These are phyloP conservation scores for Drosophila equinoxialis DNA, from an alignment of 1,140 invertebrate genomes.

Conservation along the genomic window DNA sequence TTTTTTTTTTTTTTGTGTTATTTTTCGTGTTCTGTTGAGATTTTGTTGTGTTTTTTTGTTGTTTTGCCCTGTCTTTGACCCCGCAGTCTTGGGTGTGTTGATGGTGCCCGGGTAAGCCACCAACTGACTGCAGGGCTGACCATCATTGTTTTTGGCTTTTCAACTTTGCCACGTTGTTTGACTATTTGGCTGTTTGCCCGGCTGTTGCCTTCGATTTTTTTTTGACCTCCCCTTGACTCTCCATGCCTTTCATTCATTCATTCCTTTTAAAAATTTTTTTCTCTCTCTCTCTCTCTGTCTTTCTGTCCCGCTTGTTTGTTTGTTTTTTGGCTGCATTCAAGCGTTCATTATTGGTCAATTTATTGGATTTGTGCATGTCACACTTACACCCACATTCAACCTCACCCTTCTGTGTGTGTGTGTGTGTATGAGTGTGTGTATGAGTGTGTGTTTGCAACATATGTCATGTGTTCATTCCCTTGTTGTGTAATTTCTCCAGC, in stretches of 20 bases:
- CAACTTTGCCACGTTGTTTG: conserved; percentile 52
- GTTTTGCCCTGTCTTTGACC: conserved; percentile 51
- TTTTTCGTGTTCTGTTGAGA: conserved; percentile 39
- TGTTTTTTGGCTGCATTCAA: conserved; percentile 58
- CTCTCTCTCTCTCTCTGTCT: too few relatives aligned
- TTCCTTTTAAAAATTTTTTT: too few relatives aligned
- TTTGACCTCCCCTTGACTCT: background rate
- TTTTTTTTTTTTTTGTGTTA: conserved; percentile 21
- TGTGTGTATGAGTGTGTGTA: too few relatives aligned
- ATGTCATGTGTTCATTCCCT: conserved; percentile 62
- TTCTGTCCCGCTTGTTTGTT: background rate
- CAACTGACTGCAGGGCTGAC: conserved; percentile 57
- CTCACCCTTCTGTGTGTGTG: conserved; percentile 6
- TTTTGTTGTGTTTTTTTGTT: conserved; percentile 15
- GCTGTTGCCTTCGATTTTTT: conserved; percentile 10
- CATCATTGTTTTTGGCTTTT: conserved; percentile 81
- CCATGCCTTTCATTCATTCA: background rate
- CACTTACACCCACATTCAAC: conserved; percentile 25
- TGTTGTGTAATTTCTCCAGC: conserved; percentile 39
- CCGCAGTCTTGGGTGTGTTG: conserved; percentile 45
- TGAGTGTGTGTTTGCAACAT: conserved; percentile 42
- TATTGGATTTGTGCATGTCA: conserved; percentile 79
- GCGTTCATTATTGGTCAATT: conserved; percentile 82
- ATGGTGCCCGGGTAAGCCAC: conserved; percentile 30
- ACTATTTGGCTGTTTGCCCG: conserved; percentile 14